Conservation (phyloP, 2,797 vertebrate genomes). For the Channa striata region DNA sequence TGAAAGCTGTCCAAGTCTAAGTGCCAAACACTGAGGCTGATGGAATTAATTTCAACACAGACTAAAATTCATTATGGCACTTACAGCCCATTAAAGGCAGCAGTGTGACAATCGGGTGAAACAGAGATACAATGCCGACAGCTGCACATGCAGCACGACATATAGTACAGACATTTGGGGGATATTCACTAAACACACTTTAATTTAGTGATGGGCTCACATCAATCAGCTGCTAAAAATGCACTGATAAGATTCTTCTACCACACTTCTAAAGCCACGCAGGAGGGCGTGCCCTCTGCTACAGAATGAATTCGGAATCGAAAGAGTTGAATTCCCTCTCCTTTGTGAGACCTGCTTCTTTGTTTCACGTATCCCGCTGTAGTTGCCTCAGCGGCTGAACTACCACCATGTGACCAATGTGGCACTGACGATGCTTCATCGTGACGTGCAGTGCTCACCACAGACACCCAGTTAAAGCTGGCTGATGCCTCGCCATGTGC, state of each 20-base stretch:
- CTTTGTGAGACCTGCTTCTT: too few species aligned
- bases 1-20: constrained; percentile 28
- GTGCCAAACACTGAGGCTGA: constrained; percentile 21
- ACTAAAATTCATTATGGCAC: constrained; percentile 24
- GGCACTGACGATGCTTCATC: neutral
- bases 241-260: neutral
- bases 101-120: neutral
- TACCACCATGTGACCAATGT: neutral
- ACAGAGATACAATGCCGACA: neutral
- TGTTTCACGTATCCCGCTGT: neutral
- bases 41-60: constrained; percentile 19
- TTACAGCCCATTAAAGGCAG: constrained; percentile 3
- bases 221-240: neutral
- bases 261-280: neutral
- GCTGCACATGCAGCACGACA: neutral
- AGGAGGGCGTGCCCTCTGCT: neutral
- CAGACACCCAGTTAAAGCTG: neutral
- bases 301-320: neutral
- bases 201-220: neutral
- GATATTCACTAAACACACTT: neutral
- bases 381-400: neutral
- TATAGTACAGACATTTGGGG: neutral
- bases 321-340: neutral
- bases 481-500: neutral
- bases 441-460: neutral